Evolutionary conservation across 1,140 invertebrate genomes (phyloP).

Genomic region (Calephelis nemesis): DNA sequence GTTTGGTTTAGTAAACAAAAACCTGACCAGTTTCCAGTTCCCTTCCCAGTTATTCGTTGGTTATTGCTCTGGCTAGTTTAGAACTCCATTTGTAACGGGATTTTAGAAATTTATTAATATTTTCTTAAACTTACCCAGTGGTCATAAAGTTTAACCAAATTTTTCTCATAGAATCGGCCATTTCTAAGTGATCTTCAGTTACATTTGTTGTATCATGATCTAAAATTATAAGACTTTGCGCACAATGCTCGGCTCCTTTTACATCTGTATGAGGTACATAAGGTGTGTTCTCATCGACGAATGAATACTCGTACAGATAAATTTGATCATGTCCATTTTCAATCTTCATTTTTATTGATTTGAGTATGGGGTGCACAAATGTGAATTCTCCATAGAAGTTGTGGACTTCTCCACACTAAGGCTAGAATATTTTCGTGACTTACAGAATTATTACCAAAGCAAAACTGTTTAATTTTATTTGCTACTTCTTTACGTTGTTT

Average conservation of each 20-base stretch:
- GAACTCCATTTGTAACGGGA: too few relatives aligned
- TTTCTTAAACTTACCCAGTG: conserved; percentile 30
- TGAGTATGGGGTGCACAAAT: conserved; percentile 26
- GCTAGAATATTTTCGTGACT: conserved; percentile 23
- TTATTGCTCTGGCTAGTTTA: too few relatives aligned
- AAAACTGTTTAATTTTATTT: conserved; percentile 33
- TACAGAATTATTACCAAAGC: conserved; percentile 34
- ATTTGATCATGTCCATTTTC: conserved; percentile 35
- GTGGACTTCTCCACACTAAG: too few relatives aligned
- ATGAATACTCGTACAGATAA: conserved; percentile 33
- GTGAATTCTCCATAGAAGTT: conserved; percentile 33
- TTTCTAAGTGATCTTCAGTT: conserved; percentile 25
- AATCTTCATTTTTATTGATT: conserved; percentile 26
- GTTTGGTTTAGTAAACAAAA: too few relatives aligned
- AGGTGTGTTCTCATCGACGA: conserved; percentile 7
- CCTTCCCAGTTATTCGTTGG: too few relatives aligned
- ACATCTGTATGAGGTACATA: conserved; percentile 19
- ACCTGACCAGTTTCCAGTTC: too few relatives aligned
- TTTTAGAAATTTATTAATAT: too few relatives aligned
- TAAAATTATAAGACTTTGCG: conserved; percentile 25
- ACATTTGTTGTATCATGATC: conserved; percentile 24
- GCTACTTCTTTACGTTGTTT: conserved; percentile 29
- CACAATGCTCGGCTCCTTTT: conserved; percentile 27
- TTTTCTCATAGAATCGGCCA: conserved; percentile 17
- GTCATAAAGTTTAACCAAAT: conserved; percentile 35